These are phyloP conservation scores for Barypeithes pellucidus DNA, from an alignment of 2,888 invertebrate genomes.

Conservation along the genomic window DNA sequence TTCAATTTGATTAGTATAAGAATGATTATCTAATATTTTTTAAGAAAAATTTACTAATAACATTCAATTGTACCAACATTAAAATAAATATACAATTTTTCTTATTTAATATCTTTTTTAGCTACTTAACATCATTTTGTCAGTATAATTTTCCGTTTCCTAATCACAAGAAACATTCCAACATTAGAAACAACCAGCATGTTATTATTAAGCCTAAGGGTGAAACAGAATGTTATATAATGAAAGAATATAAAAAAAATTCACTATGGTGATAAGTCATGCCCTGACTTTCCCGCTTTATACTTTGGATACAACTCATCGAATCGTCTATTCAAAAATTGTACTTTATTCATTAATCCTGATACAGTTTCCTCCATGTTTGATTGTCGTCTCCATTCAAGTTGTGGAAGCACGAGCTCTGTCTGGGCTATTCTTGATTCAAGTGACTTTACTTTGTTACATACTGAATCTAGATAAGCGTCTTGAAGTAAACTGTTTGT, in stretches of 20 bases:
- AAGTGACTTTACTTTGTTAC: slow-evolving; percentile 69
- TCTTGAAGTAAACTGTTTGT: slow-evolving; percentile 66
- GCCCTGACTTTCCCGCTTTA: slow-evolving; percentile 36
- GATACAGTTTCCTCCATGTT: slow-evolving; percentile 71
- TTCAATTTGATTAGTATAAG: too few species aligned
- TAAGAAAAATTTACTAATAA: too few species aligned
- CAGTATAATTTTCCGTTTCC: too few species aligned
- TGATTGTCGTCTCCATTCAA: slow-evolving; percentile 69
- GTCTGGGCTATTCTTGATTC: slow-evolving; percentile 69
- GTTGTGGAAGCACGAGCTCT: slow-evolving; percentile 69
- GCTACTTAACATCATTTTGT: too few species aligned
- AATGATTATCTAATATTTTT: too few species aligned
- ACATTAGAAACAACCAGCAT: too few species aligned
- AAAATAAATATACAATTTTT: too few species aligned
- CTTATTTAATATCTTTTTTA: too few species aligned
- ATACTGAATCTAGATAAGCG: slow-evolving; percentile 71
- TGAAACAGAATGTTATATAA: too few species aligned
- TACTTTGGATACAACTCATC: slow-evolving; percentile 72
- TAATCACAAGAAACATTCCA: too few species aligned
- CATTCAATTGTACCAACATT: too few species aligned
- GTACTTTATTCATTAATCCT: slow-evolving; percentile 69
- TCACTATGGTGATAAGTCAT: slow-evolving; percentile 32
- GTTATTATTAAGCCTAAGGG: too few species aligned
- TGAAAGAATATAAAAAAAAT: not conserved
- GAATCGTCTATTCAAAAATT: slow-evolving; percentile 71